Percentiles rank a stretch among this genome's conserved stretches.
These are phyloP conservation scores for Coenobita brevimanus DNA, from an alignment of 1,140 invertebrate species.

Conservation along the genomic window DNA sequence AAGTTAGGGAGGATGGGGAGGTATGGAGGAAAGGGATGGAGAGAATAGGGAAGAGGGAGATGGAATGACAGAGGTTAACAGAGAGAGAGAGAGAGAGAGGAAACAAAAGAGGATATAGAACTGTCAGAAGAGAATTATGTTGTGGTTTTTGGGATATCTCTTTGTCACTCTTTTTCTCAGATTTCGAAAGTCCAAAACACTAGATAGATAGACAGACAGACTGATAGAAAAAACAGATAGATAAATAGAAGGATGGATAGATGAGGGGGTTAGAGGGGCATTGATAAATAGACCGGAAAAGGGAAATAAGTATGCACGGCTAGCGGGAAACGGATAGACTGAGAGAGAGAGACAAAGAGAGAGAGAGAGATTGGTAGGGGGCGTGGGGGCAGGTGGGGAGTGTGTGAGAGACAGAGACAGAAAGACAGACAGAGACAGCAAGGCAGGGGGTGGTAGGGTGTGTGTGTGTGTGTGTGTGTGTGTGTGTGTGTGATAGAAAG, in stretches of 20 bases:
- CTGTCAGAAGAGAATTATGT: background rate
- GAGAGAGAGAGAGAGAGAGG: background rate
- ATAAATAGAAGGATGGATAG: background rate
- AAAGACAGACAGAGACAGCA: too few species aligned
- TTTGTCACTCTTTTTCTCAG: too few species aligned
- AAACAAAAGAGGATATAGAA: background rate
- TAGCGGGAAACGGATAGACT: too few species aligned
- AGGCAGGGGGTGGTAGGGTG: background rate
- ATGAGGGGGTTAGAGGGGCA: too few species aligned
- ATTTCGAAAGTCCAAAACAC: too few species aligned
- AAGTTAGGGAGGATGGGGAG: background rate
- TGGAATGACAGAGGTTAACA: too few species aligned
- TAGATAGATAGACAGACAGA: background rate
- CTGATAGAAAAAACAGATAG: background rate
- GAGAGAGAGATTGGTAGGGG: background rate
- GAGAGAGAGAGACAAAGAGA: too few species aligned
- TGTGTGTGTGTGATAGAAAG: too few species aligned
- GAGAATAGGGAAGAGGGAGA: background rate
- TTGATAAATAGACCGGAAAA: too few species aligned
- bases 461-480: too few species aligned
- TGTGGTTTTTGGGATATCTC: too few species aligned
- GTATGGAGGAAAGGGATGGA: background rate
- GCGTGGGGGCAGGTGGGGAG: background rate
- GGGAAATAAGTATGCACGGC: too few species aligned
- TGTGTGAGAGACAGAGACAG: background rate